These are phyloP conservation scores for Palythoa grandis DNA, from an alignment of 92 coral and sea anemone species.

Conservation along the genomic window DNA sequence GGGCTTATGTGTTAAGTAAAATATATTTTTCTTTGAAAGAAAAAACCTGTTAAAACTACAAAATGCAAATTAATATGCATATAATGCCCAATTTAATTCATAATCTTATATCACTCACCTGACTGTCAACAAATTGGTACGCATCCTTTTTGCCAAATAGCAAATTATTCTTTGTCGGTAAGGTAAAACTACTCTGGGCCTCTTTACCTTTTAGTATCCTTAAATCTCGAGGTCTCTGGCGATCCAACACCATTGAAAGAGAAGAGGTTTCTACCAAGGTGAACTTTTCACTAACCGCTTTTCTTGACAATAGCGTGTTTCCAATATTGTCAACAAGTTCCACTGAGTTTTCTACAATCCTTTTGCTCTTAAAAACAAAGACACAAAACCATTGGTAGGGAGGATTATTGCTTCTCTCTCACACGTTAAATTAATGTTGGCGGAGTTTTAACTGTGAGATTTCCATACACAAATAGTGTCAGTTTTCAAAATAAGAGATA, in stretches of 20 bases:
- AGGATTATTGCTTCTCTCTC: neutral
- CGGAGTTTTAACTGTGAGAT: too few species aligned
- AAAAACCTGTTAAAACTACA: too few species aligned
- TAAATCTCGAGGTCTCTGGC: slow-evolving; percentile 63
- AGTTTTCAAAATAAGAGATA: too few species aligned
- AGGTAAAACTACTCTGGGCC: slow-evolving; percentile 38
- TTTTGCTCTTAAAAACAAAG: slow-evolving; percentile 46
- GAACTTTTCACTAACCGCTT: slow-evolving; percentile 64
- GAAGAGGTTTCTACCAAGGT: slow-evolving; percentile 57
- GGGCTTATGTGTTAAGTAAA: too few species aligned
- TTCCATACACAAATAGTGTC: too few species aligned
- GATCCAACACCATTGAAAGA: slow-evolving; percentile 62
- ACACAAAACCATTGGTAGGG: neutral
- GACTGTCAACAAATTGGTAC: slow-evolving; percentile 54
- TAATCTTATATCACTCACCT: slow-evolving; percentile 36
- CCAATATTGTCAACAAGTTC: slow-evolving; percentile 67
- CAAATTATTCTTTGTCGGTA: slow-evolving; percentile 42
- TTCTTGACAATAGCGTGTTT: slow-evolving; percentile 60
- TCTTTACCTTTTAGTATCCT: slow-evolving; percentile 11
- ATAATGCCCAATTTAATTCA: too few species aligned
- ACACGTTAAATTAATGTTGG: too few species aligned
- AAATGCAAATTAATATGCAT: too few species aligned
- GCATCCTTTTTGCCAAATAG: neutral
- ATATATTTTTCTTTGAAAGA: too few species aligned
- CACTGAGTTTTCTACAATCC: slow-evolving; percentile 43